Evolutionary conservation across 2,888 invertebrate species (phyloP), one percentile per base, ranked within the genome.

Genomic region (Amblyjoppa fuscipennis): DNA sequence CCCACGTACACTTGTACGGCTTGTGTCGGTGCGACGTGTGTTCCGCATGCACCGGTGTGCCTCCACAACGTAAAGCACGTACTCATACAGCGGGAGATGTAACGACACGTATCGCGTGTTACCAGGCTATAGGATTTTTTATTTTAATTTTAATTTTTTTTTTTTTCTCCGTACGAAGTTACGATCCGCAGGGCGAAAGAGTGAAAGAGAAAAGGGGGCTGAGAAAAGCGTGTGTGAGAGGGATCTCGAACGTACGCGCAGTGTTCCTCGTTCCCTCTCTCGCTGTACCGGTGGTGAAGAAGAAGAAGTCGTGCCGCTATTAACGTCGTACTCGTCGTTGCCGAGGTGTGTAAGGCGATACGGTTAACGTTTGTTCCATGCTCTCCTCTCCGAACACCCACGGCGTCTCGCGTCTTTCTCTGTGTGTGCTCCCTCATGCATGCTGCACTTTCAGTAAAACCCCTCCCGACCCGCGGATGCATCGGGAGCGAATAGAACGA

Each of bases 291-390:
- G 16, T 28, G 31, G 13, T 9, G 53, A 64, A 64, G 64, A 25
- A 53, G 53, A 61, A 64, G 64, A 64, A 75, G 49, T 81, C 81
- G 78, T 77, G 76, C 83, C 38, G 85, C 76, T 76, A 85, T 80
- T 82, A 83, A 85, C 76, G 78, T 85, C 83, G 83, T 83, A 68
- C 81, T 64, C 80, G 80, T 78, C 74, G 84, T 83, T 66, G 81
- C 81, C 86, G 85, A 87, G 87, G 85, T 84, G 87, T 87, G 87
- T 87, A 87, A 87, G 81, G 61, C 85, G 87, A 87, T 87, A 87
- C 83, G 85, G 82, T 85, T 85, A 83, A 83, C 85, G 80, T 85
- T 83, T 80, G 85, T 85, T 83, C 25, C 82, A 77, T 85, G 68
- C 81, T 61, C 70, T 53, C 64, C 78, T 77, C 79, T 68, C 64